phyloP scores from a whole-genome alignment of 1,140 invertebrate species.

The Lithobius niger region DNA sequence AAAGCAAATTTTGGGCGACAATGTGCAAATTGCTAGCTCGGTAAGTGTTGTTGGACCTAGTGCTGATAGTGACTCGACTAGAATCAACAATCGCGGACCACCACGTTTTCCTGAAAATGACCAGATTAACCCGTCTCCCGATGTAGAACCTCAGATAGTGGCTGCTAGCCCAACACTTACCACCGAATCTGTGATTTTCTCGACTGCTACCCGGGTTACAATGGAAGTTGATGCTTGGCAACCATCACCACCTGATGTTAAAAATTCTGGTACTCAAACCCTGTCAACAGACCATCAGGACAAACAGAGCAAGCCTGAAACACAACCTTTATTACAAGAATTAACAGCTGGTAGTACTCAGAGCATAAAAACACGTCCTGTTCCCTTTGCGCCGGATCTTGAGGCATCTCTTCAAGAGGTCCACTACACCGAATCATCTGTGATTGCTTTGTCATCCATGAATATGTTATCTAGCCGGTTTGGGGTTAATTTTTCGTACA shows the following conservation, averaged over 20 bases:
- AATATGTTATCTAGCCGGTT: neutral
- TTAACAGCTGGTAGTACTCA: no score
- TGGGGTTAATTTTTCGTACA: neutral
- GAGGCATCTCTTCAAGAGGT: no score
- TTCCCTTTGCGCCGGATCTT: no score
- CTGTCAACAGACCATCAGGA: neutral
- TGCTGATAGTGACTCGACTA: constrained; percentile 26
- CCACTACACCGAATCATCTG: no score
- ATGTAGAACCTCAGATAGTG: neutral
- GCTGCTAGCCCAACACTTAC: neutral
- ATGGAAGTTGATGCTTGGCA: neutral
- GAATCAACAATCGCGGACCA: constrained; percentile 79
- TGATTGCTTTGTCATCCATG: no score
- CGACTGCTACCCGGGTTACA: neutral
- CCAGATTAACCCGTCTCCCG: neutral
- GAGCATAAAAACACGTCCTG: no score
- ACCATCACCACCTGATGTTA: neutral
- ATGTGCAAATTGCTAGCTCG: neutral
- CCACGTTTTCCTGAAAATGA: constrained; percentile 9
- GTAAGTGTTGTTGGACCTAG: neutral
- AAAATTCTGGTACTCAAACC: neutral
- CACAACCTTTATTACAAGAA: no score
- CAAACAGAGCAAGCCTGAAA: no score
- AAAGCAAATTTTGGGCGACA: neutral
- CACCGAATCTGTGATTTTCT: neutral